Evolutionary conservation across 2,888 invertebrate genomes (phyloP).

Genomic region (Drosophila meridiana): DNA sequence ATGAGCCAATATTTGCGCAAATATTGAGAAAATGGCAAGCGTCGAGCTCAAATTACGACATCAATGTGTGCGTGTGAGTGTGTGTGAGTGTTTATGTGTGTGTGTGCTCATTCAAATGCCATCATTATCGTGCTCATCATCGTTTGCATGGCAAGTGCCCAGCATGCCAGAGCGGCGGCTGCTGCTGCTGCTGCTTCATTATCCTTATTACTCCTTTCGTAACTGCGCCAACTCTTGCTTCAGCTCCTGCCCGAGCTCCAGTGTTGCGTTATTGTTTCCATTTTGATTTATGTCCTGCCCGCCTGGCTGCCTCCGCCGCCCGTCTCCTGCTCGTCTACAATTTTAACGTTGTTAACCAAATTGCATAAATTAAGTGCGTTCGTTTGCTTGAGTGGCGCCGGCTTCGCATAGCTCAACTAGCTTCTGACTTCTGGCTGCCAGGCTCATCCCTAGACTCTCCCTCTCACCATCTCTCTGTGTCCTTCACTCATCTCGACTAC

Average conservation of each 20-base stretch:
- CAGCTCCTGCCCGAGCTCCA: slow-evolving; percentile 18
- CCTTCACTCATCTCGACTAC: slow-evolving; percentile 61
- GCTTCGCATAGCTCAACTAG: slow-evolving; percentile 57
- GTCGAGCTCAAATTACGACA: slow-evolving; percentile 51
- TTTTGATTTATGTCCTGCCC: slow-evolving; percentile 75
- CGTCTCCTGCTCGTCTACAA: slow-evolving; percentile 61
- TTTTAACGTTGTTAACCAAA: slow-evolving; percentile 83
- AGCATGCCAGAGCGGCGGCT: slow-evolving; percentile 27
- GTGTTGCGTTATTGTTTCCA: slow-evolving; percentile 73
- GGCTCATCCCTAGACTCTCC: slow-evolving; percentile 11
- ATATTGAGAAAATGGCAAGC: slow-evolving; percentile 59
- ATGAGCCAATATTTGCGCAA: slow-evolving; percentile 72
- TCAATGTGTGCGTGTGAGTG: slow-evolving; percentile 34
- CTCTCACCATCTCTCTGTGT: slow-evolving; percentile 11
- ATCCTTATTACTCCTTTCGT: slow-evolving; percentile 78
- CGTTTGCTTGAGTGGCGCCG: slow-evolving; percentile 76
- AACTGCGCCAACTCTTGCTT: slow-evolving; percentile 28
- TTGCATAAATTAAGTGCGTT: slow-evolving; percentile 84
- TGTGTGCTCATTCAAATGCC: slow-evolving; percentile 70
- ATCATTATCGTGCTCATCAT: slow-evolving; percentile 78
- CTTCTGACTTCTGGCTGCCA: slow-evolving; percentile 30
- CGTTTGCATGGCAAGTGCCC: slow-evolving; percentile 72
- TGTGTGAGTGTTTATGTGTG: no score
- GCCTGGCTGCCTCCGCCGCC: slow-evolving; percentile 24
- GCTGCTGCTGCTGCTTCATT: slow-evolving; percentile 69